Base-by-base conservation (phyloP, 2,888 invertebrate genomes). In the Drosophila affinis region DNA sequence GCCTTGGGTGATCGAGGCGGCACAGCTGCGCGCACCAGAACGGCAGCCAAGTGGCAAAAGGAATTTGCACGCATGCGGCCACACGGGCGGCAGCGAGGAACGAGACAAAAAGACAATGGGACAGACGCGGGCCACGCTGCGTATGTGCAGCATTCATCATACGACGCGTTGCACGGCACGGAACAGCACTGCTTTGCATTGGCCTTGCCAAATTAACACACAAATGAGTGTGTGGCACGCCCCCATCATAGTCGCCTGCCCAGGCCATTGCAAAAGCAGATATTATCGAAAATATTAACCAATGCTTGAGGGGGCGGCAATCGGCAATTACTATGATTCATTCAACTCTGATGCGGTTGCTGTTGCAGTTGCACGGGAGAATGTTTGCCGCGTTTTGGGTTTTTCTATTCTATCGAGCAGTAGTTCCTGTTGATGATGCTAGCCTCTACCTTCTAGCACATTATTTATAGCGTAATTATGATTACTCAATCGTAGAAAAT, bases 21-120 rank as follows among this genome's bases (percentile, higher is more conserved):
- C 59, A 45, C 72, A 73, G 72, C 72, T 73, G 63, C 49, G 75
- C 63, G 65, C 52, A 57, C 75, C 72, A 81, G 77, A 81, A 85
- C 75, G 79, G 69, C 82, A 82, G 68, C 73, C 85, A 85, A 57
- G 78, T 85, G 82, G 82, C 80, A 85, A 81, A 78, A 76, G 64
- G 67, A 81, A 81, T 71, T 64, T 69, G 69, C 75, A 79, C 62
- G 68, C 55, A 62, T 63, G 58, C 32, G 58, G 51, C 47, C 18
- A 39, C 52, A 46, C 32, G 32, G 21, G 21, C 3, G 39, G 45
- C 48, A 32, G 32, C 21, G n/a, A 29, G 44, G n/a, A 14, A 48
- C 14, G 34, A 14, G 14, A 17, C 29, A 18, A 10, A 56, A 10
- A 56, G 14, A 48, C 59, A 72, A 44, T 57, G 9, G 44, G 60